Conservation (phyloP, 2,113 vertebrate genomes). For the Gopherus flavomarginatus region DNA sequence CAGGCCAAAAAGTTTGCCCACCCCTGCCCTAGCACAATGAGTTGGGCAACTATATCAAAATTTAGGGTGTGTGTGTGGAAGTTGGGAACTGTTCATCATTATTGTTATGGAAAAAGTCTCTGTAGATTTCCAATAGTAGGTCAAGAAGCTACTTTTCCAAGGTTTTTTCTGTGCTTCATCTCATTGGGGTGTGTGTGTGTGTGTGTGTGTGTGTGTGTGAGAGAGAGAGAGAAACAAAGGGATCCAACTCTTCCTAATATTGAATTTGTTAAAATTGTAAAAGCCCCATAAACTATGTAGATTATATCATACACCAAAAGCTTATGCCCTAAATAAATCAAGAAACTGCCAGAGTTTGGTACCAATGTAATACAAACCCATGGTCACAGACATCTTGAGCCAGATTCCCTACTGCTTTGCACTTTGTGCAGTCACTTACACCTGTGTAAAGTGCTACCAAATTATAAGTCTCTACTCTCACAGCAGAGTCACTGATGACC, state of each 20-base stretch:
- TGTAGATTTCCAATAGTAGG: neutral
- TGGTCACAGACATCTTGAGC: neutral
- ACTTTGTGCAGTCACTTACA: neutral
- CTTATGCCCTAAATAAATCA: neutral
- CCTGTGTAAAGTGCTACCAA: neutral
- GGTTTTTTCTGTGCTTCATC: neutral
- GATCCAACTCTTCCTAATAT: neutral
- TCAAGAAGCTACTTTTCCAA: neutral
- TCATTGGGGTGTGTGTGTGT: neutral
- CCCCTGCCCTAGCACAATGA: neutral
- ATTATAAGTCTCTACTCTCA: neutral
- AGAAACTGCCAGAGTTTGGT: neutral
- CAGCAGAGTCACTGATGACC: neutral
- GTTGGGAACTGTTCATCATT: accelerated
- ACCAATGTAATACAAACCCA: neutral
- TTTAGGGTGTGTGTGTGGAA: neutral
- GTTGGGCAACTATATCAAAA: neutral
- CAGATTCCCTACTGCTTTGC: neutral
- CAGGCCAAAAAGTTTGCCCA: too few species aligned
- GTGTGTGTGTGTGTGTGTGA: too few species aligned
- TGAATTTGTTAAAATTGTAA: neutral
- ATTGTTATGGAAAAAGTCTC: neutral
- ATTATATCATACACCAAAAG: neutral
- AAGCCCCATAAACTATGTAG: neutral
- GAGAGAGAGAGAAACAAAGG: neutral